Percentiles rank a stretch among this genome's conserved stretches.
These are phyloP conservation scores for Hipparchia semele DNA, from an alignment of 2,888 invertebrate genomes.

Conservation along the genomic window DNA sequence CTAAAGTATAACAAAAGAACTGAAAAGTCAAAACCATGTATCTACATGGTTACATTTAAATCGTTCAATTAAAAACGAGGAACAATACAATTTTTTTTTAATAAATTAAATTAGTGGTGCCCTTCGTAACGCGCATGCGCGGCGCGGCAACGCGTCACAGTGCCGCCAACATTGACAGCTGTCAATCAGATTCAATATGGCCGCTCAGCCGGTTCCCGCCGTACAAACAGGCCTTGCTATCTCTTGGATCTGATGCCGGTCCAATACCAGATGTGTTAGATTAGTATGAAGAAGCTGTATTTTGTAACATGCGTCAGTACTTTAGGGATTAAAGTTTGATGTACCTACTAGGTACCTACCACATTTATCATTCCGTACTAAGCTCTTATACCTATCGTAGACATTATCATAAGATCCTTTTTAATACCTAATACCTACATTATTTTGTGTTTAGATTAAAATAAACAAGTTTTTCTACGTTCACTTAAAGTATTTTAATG, in stretches of 20 bases:
- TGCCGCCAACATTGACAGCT: constrained; percentile 82
- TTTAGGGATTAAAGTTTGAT: constrained; percentile 39
- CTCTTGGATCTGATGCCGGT: constrained; percentile 54
- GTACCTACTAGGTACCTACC: not conserved
- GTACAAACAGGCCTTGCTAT: constrained; percentile 55
- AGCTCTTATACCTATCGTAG: not conserved
- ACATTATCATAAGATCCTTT: not conserved
- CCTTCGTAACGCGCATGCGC: constrained; percentile 54
- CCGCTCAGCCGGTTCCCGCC: constrained; percentile 70
- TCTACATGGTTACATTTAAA: not conserved
- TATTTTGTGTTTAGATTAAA: no score
- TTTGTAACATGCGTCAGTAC: constrained; percentile 43
- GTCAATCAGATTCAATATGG: constrained; percentile 82
- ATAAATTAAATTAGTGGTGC: constrained; percentile 62
- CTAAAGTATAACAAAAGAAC: not conserved
- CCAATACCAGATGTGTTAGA: constrained; percentile 57
- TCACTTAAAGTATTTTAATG: no score
- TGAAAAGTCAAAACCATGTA: not conserved
- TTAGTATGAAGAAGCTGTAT: constrained; percentile 50
- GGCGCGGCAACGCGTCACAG: constrained; percentile 78
- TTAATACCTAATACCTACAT: no score
- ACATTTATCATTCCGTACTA: constrained; percentile 22
- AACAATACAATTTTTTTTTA: constrained; percentile 31
- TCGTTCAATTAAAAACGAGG: constrained; percentile 19
- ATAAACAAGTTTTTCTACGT: no score